These are phyloP conservation scores for Pagrus major DNA, from an alignment of 2,113 vertebrate genomes.

Conservation along the genomic window DNA sequence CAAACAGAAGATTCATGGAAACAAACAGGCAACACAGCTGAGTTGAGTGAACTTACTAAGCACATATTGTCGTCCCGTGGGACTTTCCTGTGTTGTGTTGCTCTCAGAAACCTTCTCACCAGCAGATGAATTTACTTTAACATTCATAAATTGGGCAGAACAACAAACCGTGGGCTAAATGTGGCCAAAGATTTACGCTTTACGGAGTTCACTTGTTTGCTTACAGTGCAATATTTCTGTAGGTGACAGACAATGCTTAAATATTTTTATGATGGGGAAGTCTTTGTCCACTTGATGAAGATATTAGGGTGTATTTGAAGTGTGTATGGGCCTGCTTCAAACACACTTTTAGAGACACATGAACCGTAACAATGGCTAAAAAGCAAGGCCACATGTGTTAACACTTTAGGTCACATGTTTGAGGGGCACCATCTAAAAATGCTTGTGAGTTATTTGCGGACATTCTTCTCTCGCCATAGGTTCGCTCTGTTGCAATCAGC, in stretches of 20 bases:
- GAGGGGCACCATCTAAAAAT: slow-evolving; percentile 63
- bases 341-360: slow-evolving; percentile 5
- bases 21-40: slow-evolving; percentile 40
- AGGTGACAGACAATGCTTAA: not conserved
- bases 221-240: not conserved
- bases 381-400: slow-evolving; percentile 73
- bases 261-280: not conserved
- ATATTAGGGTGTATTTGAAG: not conserved
- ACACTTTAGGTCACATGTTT: slow-evolving; percentile 75
- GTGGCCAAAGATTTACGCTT: not conserved
- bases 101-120: slow-evolving; percentile 18
- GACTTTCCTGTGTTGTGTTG: slow-evolving; percentile 12
- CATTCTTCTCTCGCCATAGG: slow-evolving; percentile 37
- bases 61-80: slow-evolving; percentile 12
- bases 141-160: not conserved
- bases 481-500: slow-evolving; percentile 23
- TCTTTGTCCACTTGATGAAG: not conserved
- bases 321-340: not conserved
- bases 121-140: not conserved
- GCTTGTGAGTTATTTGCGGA: slow-evolving; percentile 65
- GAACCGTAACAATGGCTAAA: slow-evolving; percentile 47
- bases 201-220: not conserved
- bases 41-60: slow-evolving; percentile 31
- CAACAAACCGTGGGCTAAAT: slow-evolving; percentile 21
- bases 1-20: slow-evolving; percentile 37